Evolutionary conservation across 2,113 vertebrate species (phyloP), one percentile per base, ranked within the genome.

Genomic region (Oryzias woworae): DNA sequence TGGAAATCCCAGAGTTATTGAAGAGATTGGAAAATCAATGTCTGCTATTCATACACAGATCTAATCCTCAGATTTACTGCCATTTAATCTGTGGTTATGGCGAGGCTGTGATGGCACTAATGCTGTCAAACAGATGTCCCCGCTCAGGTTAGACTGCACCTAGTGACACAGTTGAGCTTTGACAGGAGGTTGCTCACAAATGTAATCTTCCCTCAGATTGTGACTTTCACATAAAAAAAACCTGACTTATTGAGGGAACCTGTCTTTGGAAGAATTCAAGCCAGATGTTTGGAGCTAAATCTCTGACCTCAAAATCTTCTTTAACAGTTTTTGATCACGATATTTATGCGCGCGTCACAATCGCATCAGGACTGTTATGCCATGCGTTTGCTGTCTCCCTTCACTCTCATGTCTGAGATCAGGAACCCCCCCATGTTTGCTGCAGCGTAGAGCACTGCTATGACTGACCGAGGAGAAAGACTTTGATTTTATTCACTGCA

Each of bases 51-150:
- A 89, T 89, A 85, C 85, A 73, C n/a, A 54, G 66, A 82, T 88
- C 80, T 90, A 92, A 90, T 92, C 91, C 85, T 67, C 69, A 69
- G 86, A 87, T 89, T 91, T 91, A 80, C 81, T 85, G 85, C 85
- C 82, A 84, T 91, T 90, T 91, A 89, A 86, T 91, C 88, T 88
- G 87, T 80, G 80, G 84, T 88, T 90, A 86, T 87, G 88, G 82
- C 78, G 58, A 67, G 17, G 45, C 75, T 80, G 83, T 86, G 76
- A 86, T 84, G 84, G 78, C 75, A 79, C 75, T 84, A 85, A 85
- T 86, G 76, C 84, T 63, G 66, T 84, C 85, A 83, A 88, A 83
- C 90, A 89, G 88, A 89, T 89, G 84, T 86, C 78, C 60, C 81
- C 64, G 72, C 73, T 86, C 78, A 85, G 84, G 81, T 82, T 78